phyloP scores from a whole-genome alignment of 2,888 invertebrate genomes.

The Lycia hirtaria region DNA sequence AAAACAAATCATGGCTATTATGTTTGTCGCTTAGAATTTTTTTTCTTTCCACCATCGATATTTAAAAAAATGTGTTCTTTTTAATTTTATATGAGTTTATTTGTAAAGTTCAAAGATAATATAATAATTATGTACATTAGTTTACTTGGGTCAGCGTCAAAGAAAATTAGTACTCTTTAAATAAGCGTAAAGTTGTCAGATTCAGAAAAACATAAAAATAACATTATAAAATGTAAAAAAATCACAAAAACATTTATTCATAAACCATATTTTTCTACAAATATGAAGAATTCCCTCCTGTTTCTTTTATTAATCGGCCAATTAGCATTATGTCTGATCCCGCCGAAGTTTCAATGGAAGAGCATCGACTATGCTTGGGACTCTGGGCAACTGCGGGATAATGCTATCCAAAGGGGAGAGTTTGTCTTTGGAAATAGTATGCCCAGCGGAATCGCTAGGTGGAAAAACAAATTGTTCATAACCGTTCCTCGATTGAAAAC shows the following conservation, averaged over 20 bases:
- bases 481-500: constrained; percentile 88
- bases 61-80: too few species aligned
- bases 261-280: neutral
- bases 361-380: constrained; percentile 87
- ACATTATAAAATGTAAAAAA: neutral
- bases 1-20: too few species aligned
- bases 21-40: too few species aligned
- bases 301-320: constrained; percentile 37
- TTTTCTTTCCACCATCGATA: too few species aligned
- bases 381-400: constrained; percentile 69
- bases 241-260: too few species aligned
- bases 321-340: constrained; percentile 49
- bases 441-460: constrained; percentile 88
- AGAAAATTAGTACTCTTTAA: too few species aligned
- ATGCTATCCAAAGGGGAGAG: constrained; percentile 80
- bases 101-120: too few species aligned
- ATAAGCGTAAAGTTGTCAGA: neutral
- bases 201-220: neutral
- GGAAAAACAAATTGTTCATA: constrained; percentile 88
- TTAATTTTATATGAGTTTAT: too few species aligned
- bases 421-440: constrained; percentile 88
- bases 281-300: constrained; percentile 13
- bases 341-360: constrained; percentile 86
- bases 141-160: too few species aligned
- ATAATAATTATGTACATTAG: too few species aligned